A percentile compares a stretch with the other conserved stretches of the same genome.
These are phyloP conservation scores for Hyles euphorbiae DNA, from an alignment of 1,140 invertebrate species.

Conservation along the genomic window DNA sequence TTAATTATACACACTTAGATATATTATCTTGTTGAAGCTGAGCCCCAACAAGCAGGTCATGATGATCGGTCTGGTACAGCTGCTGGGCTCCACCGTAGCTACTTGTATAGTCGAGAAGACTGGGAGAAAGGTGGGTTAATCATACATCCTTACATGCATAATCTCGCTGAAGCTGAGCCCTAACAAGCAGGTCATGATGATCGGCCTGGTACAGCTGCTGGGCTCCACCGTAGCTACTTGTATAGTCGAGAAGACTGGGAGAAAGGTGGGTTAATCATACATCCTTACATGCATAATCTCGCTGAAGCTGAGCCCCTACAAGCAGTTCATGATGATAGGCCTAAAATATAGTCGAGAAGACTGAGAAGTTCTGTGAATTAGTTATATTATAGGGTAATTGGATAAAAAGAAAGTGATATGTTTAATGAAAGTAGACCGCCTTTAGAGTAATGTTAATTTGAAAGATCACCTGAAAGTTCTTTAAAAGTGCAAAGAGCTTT, in stretches of 20 bases:
- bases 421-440: no score
- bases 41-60: constrained; percentile 72
- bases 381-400: no score
- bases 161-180: constrained; percentile 56
- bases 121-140: constrained; percentile 64
- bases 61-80: constrained; percentile 70
- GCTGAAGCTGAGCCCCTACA: constrained; percentile 62
- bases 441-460: no score
- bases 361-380: no score
- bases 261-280: constrained; percentile 51
- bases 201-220: constrained; percentile 69
- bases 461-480: no score
- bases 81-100: constrained; percentile 67
- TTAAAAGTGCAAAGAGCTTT: no score
- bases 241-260: constrained; percentile 72
- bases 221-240: constrained; percentile 68
- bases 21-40: constrained; percentile 40
- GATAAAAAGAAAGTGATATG: no score
- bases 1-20: not conserved
- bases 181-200: constrained; percentile 72
- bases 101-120: constrained; percentile 72
- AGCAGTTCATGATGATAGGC: constrained; percentile 72
- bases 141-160: not conserved
- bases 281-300: constrained; percentile 22
- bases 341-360: constrained; percentile 69